Percentiles rank a stretch among this genome's conserved stretches.
These are phyloP conservation scores for Pachypanchax playfairii DNA, from an alignment of 2,113 vertebrate species.

Conservation along the genomic window DNA sequence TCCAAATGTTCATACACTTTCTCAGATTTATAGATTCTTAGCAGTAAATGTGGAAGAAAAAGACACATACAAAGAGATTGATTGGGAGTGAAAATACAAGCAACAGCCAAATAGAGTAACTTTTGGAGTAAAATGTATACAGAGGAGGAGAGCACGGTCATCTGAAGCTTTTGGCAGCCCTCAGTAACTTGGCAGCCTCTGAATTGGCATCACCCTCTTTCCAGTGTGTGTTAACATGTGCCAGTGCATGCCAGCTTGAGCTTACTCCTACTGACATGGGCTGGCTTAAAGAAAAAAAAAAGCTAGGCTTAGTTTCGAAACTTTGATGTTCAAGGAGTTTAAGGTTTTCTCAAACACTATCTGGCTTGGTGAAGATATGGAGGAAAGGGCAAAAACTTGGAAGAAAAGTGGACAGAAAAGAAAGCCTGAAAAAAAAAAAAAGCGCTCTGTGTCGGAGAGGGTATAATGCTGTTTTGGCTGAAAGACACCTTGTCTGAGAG, in stretches of 20 bases:
- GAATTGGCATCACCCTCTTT: constrained; percentile 30
- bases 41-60: constrained; percentile 41
- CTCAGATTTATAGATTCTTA: constrained; percentile 44
- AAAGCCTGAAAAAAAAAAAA: constrained; percentile 19
- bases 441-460: too few species aligned
- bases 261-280: constrained; percentile 45
- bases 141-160: constrained; percentile 54
- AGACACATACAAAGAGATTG: constrained; percentile 8
- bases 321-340: constrained; percentile 60
- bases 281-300: constrained; percentile 27
- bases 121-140: constrained; percentile 4
- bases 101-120: constrained; percentile 12
- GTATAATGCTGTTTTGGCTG: too few species aligned
- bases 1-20: constrained; percentile 65
- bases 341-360: constrained; percentile 46
- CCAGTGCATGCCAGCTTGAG: constrained; percentile 48
- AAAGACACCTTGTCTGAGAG: too few species aligned
- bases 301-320: constrained; percentile 30
- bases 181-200: constrained; percentile 64
- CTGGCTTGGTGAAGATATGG: constrained; percentile 41
- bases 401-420: constrained; percentile 19
- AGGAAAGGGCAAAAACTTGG: constrained; percentile 10
- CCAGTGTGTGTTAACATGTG: constrained; percentile 49
- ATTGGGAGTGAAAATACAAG: constrained; percentile 12
- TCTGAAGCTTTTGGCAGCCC: constrained; percentile 73